Conservation (phyloP, 2,113 vertebrate species). For the Alectura lathami region DNA sequence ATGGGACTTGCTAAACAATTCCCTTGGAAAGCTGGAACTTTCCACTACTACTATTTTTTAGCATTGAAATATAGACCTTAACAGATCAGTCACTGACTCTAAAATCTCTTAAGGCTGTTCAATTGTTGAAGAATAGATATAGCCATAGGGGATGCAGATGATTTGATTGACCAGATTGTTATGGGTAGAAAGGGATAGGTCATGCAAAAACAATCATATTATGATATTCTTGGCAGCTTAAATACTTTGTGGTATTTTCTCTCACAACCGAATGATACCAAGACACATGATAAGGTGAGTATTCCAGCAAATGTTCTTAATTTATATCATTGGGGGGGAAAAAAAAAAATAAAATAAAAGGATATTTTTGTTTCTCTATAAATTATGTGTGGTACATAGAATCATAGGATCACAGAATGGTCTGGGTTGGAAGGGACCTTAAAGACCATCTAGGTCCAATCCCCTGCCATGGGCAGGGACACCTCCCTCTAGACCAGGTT, state of each 20-base stretch:
- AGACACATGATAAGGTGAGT: neutral
- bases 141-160: neutral
- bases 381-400: fast-evolving
- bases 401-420: too few relatives aligned
- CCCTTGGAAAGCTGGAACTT: neutral
- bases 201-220: neutral
- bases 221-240: neutral
- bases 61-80: neutral
- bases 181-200: neutral
- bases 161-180: neutral
- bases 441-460: too few relatives aligned
- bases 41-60: neutral
- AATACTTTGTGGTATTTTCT: neutral
- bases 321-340: too few relatives aligned
- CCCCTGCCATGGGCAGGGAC: too few relatives aligned
- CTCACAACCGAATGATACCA: neutral
- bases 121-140: neutral
- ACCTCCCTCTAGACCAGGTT: too few relatives aligned
- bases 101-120: neutral
- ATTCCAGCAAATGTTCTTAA: neutral
- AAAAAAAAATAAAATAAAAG: neutral
- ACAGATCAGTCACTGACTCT: neutral
- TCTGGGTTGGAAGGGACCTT: too few relatives aligned
- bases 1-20: neutral
- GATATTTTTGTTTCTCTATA: neutral